Evolutionary conservation across 1,140 invertebrate genomes (phyloP), one percentile per base, ranked within the genome.

Genomic region (Meloidogyne chitwoodi): DNA sequence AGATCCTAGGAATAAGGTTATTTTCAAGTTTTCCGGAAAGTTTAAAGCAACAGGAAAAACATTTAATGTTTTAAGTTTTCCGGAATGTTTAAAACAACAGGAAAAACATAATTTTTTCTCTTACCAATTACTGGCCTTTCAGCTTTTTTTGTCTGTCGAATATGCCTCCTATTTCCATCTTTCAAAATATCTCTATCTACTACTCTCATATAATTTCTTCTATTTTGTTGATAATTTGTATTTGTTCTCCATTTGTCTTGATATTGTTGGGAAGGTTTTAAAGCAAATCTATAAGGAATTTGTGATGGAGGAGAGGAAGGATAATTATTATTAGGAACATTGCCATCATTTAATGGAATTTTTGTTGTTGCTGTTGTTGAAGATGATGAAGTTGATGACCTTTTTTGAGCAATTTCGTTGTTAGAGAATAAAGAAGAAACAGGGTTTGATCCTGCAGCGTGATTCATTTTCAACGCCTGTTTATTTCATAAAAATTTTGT

Each of bases 1-100:
- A 24, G 83, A 34, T 14, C 80, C 80, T 81, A 64, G n/a, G 8
- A 38, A 74, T 14, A 26, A 71, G n/a, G 29, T 22, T 1, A 29
- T 41, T 48, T 24, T 19, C n/a, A 22, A 56, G 14, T 69, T 69
- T 56, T 56, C n/a, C 19, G n/a, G 48, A 56, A 56, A 56, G 48
- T 16, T 44, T 44, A 44, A 44, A 48, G 19, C 44, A 48, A 48
- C 16, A 48, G 19, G 10, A 38, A 38, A 38, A 38, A 4, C 2
- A 3, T 31, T 31, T 3, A 38, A 38, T 38, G 34, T 38, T 38
- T 38, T 10, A 6, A 31, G 29, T 4, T 48, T 48, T 48, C 14
- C 44, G 44, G 44, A 48, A 48, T 19, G 19, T 44, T 44, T 44
- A 16, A 16, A 48, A 48, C 8, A 48, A 48, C 14, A 48, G 6